A percentile compares a stretch with the other conserved stretches of the same genome.
Evolutionary conservation across 2,113 vertebrate genomes (phyloP).

Genomic region (Caloenas nicobarica): DNA sequence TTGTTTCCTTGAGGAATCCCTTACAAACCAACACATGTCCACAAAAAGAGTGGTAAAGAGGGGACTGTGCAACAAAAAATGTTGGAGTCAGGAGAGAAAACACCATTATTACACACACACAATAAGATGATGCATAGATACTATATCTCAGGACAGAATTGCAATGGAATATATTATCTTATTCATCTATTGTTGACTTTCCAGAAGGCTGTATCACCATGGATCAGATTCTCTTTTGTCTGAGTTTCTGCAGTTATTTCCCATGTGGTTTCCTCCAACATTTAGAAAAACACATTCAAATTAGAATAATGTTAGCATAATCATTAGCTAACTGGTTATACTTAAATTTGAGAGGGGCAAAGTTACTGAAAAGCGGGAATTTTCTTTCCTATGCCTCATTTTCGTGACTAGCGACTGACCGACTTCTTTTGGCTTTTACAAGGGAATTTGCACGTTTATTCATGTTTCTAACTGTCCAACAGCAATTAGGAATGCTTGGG

Average conservation of each 20-base stretch:
- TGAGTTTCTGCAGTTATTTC: neutral
- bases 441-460: neutral
- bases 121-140: neutral
- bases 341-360: neutral
- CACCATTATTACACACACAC: neutral
- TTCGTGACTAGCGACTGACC: neutral
- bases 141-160: neutral
- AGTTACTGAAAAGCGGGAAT: neutral
- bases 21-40: neutral
- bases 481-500: neutral
- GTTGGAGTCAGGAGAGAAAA: neutral
- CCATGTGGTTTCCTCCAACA: neutral
- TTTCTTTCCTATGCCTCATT: neutral
- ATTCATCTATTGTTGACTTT: neutral
- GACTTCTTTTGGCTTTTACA: neutral
- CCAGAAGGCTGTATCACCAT: neutral
- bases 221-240: neutral
- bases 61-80: accelerated
- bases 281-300: neutral
- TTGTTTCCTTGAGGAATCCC: neutral
- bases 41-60: neutral
- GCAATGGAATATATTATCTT: neutral
- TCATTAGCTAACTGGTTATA: neutral
- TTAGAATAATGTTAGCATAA: neutral
- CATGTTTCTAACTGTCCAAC: neutral